Evolutionary conservation across 2,113 vertebrate genomes (phyloP), one percentile per base, ranked within the genome.

Genomic region (Lampris megalopsis): DNA sequence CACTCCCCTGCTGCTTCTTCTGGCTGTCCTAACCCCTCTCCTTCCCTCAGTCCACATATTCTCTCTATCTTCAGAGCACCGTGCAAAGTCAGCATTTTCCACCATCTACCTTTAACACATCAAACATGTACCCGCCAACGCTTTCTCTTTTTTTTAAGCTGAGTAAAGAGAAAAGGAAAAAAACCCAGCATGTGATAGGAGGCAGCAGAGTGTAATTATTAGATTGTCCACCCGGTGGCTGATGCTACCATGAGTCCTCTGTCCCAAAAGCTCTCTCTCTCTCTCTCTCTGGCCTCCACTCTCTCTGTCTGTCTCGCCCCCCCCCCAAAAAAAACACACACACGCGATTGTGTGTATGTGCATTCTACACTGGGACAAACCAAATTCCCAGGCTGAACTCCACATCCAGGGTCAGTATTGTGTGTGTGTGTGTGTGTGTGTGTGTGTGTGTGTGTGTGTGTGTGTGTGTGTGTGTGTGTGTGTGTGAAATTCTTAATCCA

Each of bases 71-170:
- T 92, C 89, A 80, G 80, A 84, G 77, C 36, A 70, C 79, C 48
- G 75, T 86, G 92, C 91, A 86, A 89, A 89, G 90, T 94, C 92
- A 93, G 91, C 93, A 92, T 56, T 92, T 89, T 82, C 71, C 66
- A 54, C 78, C 74, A 77, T 92, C 85, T 83, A 89, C 88, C 92
- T 93, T 91, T 88, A 84, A 81, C 83, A 87, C 88, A 88, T 92
- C 88, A 93, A 90, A 91, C 67, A 77, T 37, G 63, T 80, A 90
- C 86, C 86, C 70, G 71, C 71, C 74, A 85, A 91, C 86, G 64
- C 80, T 57, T 80, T 86, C 81, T 70, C 90, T 68, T 57, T 80
- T 86, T 82, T 70, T 90, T 68, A 85, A 84, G 85, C 75, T 49
- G 24, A 70, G 80, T 70, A 68, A 67, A 75, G 65, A 84, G 81